Conservation (phyloP, 2,888 invertebrate genomes). For the Crioceris asparagi region DNA sequence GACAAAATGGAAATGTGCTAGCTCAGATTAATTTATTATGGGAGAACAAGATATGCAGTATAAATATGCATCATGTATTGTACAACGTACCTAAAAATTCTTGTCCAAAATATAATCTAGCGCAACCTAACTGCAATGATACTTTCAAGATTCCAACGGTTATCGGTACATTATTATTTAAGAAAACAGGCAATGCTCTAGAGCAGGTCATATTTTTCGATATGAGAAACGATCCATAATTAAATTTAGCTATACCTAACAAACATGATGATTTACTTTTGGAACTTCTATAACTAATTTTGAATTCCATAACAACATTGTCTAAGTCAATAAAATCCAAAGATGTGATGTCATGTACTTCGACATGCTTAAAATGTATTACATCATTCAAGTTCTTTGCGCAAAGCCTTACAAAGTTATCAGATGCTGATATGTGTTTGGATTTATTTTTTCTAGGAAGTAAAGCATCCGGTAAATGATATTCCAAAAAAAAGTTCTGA, state of each 20-base stretch:
- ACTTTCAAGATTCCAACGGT: slow-evolving; percentile 38
- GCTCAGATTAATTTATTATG: too few relatives aligned
- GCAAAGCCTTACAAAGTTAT: slow-evolving; percentile 34
- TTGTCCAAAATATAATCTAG: slow-evolving; percentile 41
- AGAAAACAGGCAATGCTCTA: slow-evolving; percentile 34
- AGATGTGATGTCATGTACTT: slow-evolving; percentile 36
- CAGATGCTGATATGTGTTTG: slow-evolving; percentile 33
- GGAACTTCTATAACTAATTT: slow-evolving; percentile 37
- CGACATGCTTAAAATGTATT: slow-evolving; percentile 39
- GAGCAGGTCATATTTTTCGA: slow-evolving; percentile 32
- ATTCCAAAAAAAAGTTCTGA: slow-evolving; percentile 40
- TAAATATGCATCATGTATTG: too few relatives aligned
- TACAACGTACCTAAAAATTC: slow-evolving; percentile 37
- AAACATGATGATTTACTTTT: slow-evolving; percentile 37
- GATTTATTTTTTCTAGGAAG: slow-evolving; percentile 19
- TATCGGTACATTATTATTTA: slow-evolving; percentile 37
- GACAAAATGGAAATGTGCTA: too few relatives aligned
- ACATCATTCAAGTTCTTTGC: slow-evolving; percentile 30
- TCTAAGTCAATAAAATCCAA: slow-evolving; percentile 28
- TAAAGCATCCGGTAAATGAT: slow-evolving; percentile 34
- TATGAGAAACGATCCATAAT: slow-evolving; percentile 31
- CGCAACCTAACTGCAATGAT: slow-evolving; percentile 40
- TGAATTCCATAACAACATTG: slow-evolving; percentile 35
- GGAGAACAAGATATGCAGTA: too few relatives aligned
- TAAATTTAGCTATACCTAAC: slow-evolving; percentile 38